Evolutionary conservation across 1,140 invertebrate genomes (phyloP).

Genomic region (Temnothorax longispinosus): DNA sequence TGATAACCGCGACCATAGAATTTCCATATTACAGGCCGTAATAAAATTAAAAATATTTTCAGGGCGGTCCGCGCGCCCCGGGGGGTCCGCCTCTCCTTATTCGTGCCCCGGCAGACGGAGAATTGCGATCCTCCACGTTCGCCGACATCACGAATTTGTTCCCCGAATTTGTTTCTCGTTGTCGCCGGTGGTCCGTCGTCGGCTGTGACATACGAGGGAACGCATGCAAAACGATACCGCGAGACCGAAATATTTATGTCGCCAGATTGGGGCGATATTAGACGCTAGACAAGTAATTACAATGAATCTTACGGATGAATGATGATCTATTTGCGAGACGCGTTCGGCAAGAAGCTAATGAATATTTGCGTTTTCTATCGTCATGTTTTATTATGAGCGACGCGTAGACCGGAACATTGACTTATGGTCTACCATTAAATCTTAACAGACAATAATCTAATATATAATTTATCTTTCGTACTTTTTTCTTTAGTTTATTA

Average conservation of each 20-base stretch:
- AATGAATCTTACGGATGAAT: constrained; percentile 19
- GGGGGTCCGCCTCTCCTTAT: constrained; percentile 67
- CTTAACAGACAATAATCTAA: constrained; percentile 12
- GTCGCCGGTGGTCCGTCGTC: constrained; percentile 66
- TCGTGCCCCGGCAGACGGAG: constrained; percentile 39
- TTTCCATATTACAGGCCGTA: constrained; percentile 80
- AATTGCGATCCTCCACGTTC: constrained; percentile 63
- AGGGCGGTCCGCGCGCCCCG: constrained; percentile 68
- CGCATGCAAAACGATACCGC: constrained; percentile 47
- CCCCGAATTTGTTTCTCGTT: constrained; percentile 72
- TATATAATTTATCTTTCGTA: not conserved
- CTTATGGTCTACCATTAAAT: constrained; percentile 4
- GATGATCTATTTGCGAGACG: constrained; percentile 22
- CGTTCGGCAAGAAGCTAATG: constrained; percentile 8
- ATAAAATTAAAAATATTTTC: constrained; percentile 80
- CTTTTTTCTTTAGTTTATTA: not conserved
- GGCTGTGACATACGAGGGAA: constrained; percentile 56
- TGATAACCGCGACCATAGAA: constrained; percentile 78
- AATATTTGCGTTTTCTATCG: constrained; percentile 26
- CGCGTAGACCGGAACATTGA: not conserved
- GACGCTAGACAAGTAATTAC: constrained; percentile 59
- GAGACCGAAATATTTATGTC: constrained; percentile 40
- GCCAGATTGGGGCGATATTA: constrained; percentile 29
- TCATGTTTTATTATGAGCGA: constrained; percentile 11
- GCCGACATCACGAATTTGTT: constrained; percentile 72